A percentile compares a stretch with the other conserved stretches of the same genome.
phyloP scores from a whole-genome alignment of 1,140 invertebrate species.

The Rhagoletis pomonella region DNA sequence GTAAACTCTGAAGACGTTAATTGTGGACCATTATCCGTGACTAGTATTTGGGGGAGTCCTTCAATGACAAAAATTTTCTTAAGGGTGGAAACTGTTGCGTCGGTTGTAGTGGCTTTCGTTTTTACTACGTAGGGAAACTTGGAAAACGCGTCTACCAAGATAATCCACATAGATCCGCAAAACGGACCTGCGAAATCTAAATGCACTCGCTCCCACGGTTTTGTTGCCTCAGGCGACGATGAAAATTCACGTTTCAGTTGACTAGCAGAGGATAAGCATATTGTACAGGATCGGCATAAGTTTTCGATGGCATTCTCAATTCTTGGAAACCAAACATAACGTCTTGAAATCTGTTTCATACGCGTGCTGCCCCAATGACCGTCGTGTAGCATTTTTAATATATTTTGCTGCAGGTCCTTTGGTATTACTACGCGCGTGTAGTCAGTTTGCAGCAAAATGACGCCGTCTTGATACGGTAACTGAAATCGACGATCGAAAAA shows the following conservation, averaged over 20 bases:
- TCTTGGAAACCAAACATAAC: too few species aligned
- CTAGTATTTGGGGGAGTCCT: neutral
- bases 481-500: too few species aligned
- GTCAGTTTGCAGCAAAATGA: too few species aligned
- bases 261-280: too few species aligned
- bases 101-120: neutral
- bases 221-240: constrained; percentile 3
- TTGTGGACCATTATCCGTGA: neutral
- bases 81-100: neutral
- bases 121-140: neutral
- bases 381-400: too few species aligned
- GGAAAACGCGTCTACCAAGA: constrained; percentile 54
- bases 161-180: constrained; percentile 33
- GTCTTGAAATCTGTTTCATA: too few species aligned
- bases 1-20: neutral
- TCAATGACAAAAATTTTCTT: neutral
- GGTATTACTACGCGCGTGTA: too few species aligned
- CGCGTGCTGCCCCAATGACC: too few species aligned
- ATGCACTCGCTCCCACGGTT: constrained; percentile 52
- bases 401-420: too few species aligned
- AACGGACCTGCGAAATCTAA: constrained; percentile 55
- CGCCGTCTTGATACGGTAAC: too few species aligned
- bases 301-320: too few species aligned
- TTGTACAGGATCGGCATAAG: too few species aligned
- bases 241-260: neutral